Evolutionary conservation across 2,888 invertebrate genomes (phyloP).

Genomic region (Drosophila meridiana): DNA sequence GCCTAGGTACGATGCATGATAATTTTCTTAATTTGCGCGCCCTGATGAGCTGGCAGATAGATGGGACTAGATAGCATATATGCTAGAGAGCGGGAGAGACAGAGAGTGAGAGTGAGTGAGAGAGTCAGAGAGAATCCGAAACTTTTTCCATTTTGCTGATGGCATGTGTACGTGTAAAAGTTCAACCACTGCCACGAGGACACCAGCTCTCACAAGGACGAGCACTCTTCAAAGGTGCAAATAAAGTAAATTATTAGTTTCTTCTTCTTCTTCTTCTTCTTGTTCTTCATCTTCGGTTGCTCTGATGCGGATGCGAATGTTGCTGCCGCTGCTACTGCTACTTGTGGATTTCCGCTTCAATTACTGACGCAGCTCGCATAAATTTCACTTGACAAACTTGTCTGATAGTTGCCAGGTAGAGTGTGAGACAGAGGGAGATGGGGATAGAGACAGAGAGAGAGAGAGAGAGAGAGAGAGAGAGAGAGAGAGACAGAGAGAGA

Average conservation of each 20-base stretch:
- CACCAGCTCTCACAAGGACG: slow-evolving; percentile 23
- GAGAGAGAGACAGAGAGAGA: not conserved
- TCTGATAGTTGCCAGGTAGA: slow-evolving; percentile 50
- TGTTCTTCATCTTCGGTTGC: slow-evolving; percentile 19
- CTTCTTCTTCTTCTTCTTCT: slow-evolving; percentile 29
- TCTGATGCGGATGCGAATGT: slow-evolving; percentile 21
- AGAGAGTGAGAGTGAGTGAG: not conserved
- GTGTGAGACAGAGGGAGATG: not conserved
- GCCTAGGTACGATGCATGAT: slow-evolving; percentile 78
- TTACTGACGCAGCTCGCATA: slow-evolving; percentile 72
- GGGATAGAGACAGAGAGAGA: not conserved
- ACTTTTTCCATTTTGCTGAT: slow-evolving; percentile 77
- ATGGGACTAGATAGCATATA: slow-evolving; percentile 8
- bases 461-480: not conserved
- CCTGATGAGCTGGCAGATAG: slow-evolving; percentile 66
- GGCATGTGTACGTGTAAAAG: slow-evolving; percentile 76
- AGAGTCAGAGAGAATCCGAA: slow-evolving; percentile 40
- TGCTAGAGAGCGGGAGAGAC: not conserved
- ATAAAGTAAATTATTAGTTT: slow-evolving; percentile 80
- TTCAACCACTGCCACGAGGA: slow-evolving; percentile 58
- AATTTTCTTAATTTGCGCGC: slow-evolving; percentile 77
- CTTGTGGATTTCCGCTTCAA: slow-evolving; percentile 80
- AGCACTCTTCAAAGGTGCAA: slow-evolving; percentile 76
- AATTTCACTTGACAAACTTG: slow-evolving; percentile 79
- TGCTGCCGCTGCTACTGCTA: slow-evolving; percentile 31